Conservation (phyloP, 1,140 invertebrate species). For the Linepithema humile region DNA sequence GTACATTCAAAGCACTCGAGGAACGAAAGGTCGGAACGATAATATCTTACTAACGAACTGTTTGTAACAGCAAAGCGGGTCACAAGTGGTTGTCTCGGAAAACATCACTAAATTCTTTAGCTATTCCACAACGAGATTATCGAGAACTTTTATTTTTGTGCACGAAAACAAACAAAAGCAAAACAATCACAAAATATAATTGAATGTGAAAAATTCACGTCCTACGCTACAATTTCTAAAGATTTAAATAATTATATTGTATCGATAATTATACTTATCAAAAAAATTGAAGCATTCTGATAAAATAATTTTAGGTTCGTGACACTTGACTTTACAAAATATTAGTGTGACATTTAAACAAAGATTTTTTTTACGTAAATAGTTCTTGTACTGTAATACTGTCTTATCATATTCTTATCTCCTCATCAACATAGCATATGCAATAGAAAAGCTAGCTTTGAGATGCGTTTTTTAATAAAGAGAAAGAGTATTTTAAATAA, state of each 20-base stretch:
- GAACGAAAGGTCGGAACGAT: neutral
- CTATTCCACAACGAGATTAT: neutral
- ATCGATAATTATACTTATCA: too few species aligned
- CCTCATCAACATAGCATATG: too few species aligned
- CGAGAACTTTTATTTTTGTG: neutral
- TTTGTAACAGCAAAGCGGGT: neutral
- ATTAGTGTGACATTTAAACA: too few species aligned
- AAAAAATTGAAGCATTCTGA: too few species aligned
- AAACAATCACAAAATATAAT: neutral
- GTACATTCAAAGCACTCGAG: neutral
- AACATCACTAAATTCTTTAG: conserved; percentile 2
- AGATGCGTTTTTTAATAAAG: too few species aligned
- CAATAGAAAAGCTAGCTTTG: too few species aligned
- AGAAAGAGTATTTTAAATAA: conserved; percentile 10
- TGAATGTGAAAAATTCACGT: neutral
- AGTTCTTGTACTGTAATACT: too few species aligned
- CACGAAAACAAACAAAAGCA: neutral
- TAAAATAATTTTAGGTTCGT: too few species aligned
- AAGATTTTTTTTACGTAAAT: too few species aligned
- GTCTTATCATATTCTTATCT: too few species aligned
- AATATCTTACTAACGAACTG: neutral
- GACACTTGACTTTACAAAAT: too few species aligned
- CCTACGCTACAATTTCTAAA: neutral
- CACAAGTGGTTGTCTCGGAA: neutral
- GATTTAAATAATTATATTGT: neutral